These are phyloP conservation scores for Leptoclinus maculatus DNA, from an alignment of 2,797 vertebrate species.

Conservation along the genomic window DNA sequence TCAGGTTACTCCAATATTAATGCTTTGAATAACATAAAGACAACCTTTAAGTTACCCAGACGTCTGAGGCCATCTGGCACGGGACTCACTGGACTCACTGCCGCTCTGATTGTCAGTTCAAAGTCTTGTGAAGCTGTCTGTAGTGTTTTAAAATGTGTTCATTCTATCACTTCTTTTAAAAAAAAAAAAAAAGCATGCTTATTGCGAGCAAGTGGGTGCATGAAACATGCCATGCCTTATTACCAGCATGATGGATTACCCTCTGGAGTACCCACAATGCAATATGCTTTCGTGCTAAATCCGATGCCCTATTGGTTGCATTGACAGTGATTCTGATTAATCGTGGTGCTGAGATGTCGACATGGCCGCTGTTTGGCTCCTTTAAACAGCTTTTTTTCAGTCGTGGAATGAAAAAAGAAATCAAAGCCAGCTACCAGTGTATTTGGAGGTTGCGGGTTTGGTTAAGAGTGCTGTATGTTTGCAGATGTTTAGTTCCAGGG, in stretches of 20 bases:
- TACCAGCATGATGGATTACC: slow-evolving; percentile 10
- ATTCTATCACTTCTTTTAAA: neutral
- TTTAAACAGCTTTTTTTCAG: slow-evolving; percentile 31
- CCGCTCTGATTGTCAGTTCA: neutral
- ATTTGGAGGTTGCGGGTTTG: slow-evolving; percentile 64
- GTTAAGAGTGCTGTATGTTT: slow-evolving; percentile 58
- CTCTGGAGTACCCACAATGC: slow-evolving; percentile 2
- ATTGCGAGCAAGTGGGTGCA: neutral
- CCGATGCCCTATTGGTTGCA: neutral
- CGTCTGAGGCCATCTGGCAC: neutral
- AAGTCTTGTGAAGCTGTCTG: neutral
- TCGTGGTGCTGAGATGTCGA: slow-evolving; percentile 16
- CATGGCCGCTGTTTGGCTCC: slow-evolving; percentile 29
- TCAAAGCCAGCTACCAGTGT: slow-evolving; percentile 45
- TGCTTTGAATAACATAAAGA: neutral
- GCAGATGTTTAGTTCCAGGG: slow-evolving; percentile 64
- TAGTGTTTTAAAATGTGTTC: neutral
- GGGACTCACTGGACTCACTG: neutral
- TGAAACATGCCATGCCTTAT: neutral
- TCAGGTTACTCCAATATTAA: neutral
- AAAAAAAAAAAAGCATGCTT: neutral
- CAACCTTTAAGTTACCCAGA: neutral
- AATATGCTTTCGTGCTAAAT: slow-evolving; percentile 1
- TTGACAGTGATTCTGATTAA: slow-evolving; percentile 39
- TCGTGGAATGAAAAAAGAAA: slow-evolving; percentile 21